A percentile compares a stretch with the other conserved stretches of the same genome.
Conservation (phyloP, 2,113 vertebrate species). For the Ammodramus savannarum region DNA sequence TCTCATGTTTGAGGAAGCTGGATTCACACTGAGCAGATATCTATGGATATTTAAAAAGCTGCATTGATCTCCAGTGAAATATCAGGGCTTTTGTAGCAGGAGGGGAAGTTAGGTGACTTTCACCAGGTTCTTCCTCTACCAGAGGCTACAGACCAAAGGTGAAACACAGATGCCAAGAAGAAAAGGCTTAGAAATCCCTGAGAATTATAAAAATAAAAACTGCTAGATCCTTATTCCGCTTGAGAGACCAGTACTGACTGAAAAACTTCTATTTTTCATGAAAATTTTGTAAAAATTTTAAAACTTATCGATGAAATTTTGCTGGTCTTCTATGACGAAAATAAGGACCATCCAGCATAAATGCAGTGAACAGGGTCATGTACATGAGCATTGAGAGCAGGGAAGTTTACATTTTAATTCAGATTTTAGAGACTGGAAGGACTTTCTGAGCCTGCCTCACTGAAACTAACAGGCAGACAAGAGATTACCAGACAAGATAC, state of each 20-base stretch:
- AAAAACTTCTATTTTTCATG: background rate
- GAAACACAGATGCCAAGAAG: background rate
- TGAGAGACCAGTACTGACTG: background rate
- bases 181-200: background rate
- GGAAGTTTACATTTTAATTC: background rate
- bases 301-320: background rate
- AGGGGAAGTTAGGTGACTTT: background rate
- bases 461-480: background rate
- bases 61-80: background rate
- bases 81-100: background rate
- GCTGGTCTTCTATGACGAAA: background rate
- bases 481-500: background rate
- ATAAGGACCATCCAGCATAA: background rate
- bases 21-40: background rate
- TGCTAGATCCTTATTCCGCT: accelerated
- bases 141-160: background rate
- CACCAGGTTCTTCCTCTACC: background rate
- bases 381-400: background rate
- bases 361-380: background rate
- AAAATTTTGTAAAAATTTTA: background rate
- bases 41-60: background rate
- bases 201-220: background rate
- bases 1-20: background rate
- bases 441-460: background rate
- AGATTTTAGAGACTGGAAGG: background rate